Conservation (phyloP, 64 coral and sea anemone genomes). For the Porites australiensis region DNA sequence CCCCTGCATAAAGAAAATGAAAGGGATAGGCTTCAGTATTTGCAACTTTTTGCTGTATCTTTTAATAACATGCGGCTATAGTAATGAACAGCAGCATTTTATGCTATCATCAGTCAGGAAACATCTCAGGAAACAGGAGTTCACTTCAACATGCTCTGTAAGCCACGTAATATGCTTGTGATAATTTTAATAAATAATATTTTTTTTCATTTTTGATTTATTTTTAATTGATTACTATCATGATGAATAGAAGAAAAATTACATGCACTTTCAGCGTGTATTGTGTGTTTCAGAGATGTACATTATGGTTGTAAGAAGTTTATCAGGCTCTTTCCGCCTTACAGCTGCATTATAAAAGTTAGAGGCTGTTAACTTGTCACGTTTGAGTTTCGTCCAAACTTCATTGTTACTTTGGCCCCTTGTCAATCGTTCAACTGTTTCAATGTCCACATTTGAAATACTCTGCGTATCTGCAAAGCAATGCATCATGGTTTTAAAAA, state of each 20-base stretch:
- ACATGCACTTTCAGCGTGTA: too few species aligned
- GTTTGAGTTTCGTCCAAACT: conserved; percentile 59
- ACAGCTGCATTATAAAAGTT: conserved; percentile 53
- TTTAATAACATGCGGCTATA: too few species aligned
- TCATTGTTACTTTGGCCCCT: conserved; percentile 66
- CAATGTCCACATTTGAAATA: conserved; percentile 40
- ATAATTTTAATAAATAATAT: not conserved
- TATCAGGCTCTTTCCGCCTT: not conserved
- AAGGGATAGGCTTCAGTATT: too few species aligned
- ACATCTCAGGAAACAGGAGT: too few species aligned
- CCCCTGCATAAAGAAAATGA: not conserved
- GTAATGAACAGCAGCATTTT: too few species aligned
- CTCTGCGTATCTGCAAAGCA: conserved; percentile 8
- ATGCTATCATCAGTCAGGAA: too few species aligned
- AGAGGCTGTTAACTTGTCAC: conserved; percentile 63
- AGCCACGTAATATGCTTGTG: not conserved
- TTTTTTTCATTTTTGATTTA: not conserved
- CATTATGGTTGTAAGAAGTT: not conserved
- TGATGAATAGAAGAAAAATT: too few species aligned
- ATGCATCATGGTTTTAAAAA: conserved; percentile 35
- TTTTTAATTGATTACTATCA: not conserved
- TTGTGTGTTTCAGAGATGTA: too few species aligned
- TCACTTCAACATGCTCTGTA: not conserved
- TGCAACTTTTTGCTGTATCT: too few species aligned
- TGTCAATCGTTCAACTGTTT: conserved; percentile 43